Base-by-base conservation (phyloP, 1,140 invertebrate genomes). In the Papilio aristodemus region DNA sequence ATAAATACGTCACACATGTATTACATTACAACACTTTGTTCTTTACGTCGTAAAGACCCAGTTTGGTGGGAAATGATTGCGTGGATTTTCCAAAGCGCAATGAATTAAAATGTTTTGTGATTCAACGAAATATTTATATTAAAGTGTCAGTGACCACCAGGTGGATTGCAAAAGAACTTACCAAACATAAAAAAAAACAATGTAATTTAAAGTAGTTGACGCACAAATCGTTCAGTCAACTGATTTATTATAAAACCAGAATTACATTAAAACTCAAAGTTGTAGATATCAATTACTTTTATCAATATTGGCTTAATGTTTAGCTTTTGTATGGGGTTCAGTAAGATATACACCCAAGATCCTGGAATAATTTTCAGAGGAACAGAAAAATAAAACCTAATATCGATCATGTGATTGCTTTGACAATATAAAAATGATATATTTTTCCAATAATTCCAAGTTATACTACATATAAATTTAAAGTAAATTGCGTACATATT, bases 11-110 rank as follows among this genome's bases (percentile, higher is more conserved):
- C 1, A 41, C 1, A 17, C 7, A 8, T 19, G 41, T 19, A 7
- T 43, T 43, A 3, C 6, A 14, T 14, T 22, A 50, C 17, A 9
- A 19, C 3, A 10, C 46, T 22, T 22, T 22, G 3, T 54, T 54
- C 19, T 22, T 25, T 54, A 22, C 46, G 10, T 54, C 19, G 46
- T 54, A 54, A 54, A 54, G 46, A 10, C 19, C 46, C 46, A 22
- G 19, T 8, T 54, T 54, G 17, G 17, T 25, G 0, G 3, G 46
- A 22, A 54, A 19, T 54, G 46, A 54, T 9, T 11, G 9, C 5
- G 46, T 54, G 46, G 46, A 22, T 22, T 54, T 54, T 10, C 46
- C 46, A 54, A 22, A 22, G 46, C 22, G 13, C 46, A 54, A 54
- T 17, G 27, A 32, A 32, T 54, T 54, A 19, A 54, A 22, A 54